phyloP scores from a whole-genome alignment of 2,888 invertebrate genomes.

The Frankliniella intonsa region DNA sequence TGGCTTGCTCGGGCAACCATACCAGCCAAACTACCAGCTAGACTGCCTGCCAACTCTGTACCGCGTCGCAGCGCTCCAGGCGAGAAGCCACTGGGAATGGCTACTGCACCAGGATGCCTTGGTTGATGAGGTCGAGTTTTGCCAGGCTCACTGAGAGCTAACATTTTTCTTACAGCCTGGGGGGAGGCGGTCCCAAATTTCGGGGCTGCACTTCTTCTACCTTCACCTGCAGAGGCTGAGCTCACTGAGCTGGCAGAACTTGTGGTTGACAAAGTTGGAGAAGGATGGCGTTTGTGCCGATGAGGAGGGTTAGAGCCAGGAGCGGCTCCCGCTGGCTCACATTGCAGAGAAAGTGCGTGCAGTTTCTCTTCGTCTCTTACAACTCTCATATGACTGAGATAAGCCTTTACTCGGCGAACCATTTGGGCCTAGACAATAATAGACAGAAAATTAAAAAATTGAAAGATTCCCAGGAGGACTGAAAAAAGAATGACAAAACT shows the following conservation, averaged over 20 bases:
- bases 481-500: slow-evolving; percentile 30
- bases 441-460: neutral
- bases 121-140: slow-evolving; percentile 84
- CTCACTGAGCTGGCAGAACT: slow-evolving; percentile 74
- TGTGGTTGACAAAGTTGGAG: slow-evolving; percentile 87
- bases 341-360: slow-evolving; percentile 82
- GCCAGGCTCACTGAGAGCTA: slow-evolving; percentile 82
- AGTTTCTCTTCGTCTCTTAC: slow-evolving; percentile 87
- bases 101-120: slow-evolving; percentile 39
- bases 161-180: slow-evolving; percentile 91
- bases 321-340: slow-evolving; percentile 61
- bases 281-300: slow-evolving; percentile 75
- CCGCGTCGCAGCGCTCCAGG: neutral
- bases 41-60: neutral
- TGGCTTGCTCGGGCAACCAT: slow-evolving; percentile 59
- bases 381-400: slow-evolving; percentile 86
- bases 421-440: slow-evolving; percentile 68
- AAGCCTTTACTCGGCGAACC: slow-evolving; percentile 94
- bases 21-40: neutral
- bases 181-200: slow-evolving; percentile 77
- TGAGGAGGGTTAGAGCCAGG: slow-evolving; percentile 55
- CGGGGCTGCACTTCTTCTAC: slow-evolving; percentile 50
- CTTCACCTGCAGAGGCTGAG: slow-evolving; percentile 60
- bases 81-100: slow-evolving; percentile 33
- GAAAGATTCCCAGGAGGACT: neutral